A percentile compares a stretch with the other conserved stretches of the same genome.
Evolutionary conservation across 2,797 vertebrate species (phyloP).

Genomic region (Cuniculus paca): DNA sequence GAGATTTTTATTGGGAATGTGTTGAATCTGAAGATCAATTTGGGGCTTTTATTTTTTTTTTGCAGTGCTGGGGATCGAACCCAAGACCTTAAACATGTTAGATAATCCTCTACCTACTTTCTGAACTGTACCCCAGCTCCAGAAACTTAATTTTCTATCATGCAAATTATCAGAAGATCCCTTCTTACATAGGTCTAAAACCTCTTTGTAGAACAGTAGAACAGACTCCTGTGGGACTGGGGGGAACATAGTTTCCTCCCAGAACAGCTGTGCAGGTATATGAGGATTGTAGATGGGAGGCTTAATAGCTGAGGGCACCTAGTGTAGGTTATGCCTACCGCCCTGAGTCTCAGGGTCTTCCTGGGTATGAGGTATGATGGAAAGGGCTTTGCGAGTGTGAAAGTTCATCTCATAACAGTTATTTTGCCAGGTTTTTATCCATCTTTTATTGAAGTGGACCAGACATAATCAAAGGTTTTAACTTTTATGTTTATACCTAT

Average conservation of each 20-base stretch:
- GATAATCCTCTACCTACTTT: background rate
- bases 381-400: background rate
- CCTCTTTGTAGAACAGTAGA: background rate
- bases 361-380: background rate
- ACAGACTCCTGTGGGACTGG: background rate
- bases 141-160: background rate
- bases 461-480: background rate
- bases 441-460: background rate
- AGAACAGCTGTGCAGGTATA: background rate
- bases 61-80: background rate
- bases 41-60: background rate
- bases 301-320: background rate
- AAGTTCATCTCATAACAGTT: background rate
- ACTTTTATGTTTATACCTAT: background rate
- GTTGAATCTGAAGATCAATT: background rate
- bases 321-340: background rate
- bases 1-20: background rate
- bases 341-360: background rate
- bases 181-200: background rate
- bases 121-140: background rate
- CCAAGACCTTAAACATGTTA: background rate
- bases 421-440: background rate
- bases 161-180: background rate
- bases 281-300: too few relatives aligned
- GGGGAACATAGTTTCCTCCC: background rate